A percentile compares a stretch with the other conserved stretches of the same genome.
Conservation (phyloP, 2,113 vertebrate species). For the Halcyon senegalensis region DNA sequence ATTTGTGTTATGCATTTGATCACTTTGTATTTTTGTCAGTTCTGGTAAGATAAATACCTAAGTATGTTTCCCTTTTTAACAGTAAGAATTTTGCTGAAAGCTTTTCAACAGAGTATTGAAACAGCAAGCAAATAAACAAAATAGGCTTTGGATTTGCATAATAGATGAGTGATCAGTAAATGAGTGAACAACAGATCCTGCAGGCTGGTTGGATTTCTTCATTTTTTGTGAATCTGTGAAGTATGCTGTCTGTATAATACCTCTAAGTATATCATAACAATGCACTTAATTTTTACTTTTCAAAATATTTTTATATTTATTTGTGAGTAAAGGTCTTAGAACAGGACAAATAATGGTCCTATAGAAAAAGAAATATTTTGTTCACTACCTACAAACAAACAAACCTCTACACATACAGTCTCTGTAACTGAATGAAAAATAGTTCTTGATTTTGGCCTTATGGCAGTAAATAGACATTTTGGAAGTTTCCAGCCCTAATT, state of each 20-base stretch:
- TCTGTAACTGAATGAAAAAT: neutral
- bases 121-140: neutral
- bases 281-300: neutral
- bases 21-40: neutral
- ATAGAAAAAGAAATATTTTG: neutral
- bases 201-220: neutral
- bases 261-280: neutral
- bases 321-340: neutral
- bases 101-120: neutral
- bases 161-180: neutral
- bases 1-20: neutral
- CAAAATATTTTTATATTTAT: neutral
- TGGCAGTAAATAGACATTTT: neutral
- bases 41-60: neutral
- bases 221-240: neutral
- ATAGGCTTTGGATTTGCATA: neutral
- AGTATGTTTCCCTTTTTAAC: neutral
- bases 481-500: neutral
- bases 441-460: neutral
- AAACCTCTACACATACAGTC: neutral
- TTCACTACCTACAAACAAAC: neutral
- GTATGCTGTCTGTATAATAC: neutral
- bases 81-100: neutral
- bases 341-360: neutral
- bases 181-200: neutral